Percentiles rank a stretch among this genome's conserved stretches.
Evolutionary conservation across 2,888 invertebrate species (phyloP).

Genomic region (Trichacis sp.): DNA sequence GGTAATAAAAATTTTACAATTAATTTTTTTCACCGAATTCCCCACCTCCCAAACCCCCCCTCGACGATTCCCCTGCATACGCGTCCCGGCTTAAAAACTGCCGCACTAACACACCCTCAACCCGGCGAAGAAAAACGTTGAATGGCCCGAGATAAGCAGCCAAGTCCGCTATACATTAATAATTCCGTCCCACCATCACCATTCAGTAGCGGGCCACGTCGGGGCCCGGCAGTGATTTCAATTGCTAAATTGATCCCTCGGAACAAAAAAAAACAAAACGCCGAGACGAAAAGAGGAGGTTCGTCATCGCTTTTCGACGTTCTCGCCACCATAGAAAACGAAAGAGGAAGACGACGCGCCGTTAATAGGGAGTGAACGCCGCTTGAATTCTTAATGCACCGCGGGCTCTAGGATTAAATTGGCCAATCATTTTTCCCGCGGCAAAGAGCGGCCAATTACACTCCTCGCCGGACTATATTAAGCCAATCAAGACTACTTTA

Average conservation of each 20-base stretch:
- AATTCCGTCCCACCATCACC: constrained; percentile 33
- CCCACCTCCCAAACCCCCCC: no score
- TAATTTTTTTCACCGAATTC: no score
- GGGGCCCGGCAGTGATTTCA: constrained; percentile 62
- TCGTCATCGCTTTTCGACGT: constrained; percentile 21
- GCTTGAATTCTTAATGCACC: constrained; percentile 68
- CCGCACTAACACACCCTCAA: no score
- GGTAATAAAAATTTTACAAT: no score
- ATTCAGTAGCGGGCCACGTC: constrained; percentile 37
- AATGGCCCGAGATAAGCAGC: constrained; percentile 34
- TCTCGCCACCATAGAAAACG: constrained; percentile 29
- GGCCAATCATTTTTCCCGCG: constrained; percentile 69
- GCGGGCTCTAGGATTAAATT: constrained; percentile 67
- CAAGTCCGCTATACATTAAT: constrained; percentile 23
- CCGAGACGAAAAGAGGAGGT: constrained; percentile 34
- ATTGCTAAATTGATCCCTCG: constrained; percentile 65
- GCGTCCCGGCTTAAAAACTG: not conserved
- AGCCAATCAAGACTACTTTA: constrained; percentile 76
- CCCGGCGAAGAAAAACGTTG: constrained; percentile 28
- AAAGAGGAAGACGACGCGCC: constrained; percentile 29
- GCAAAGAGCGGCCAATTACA: constrained; percentile 74
- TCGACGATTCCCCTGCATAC: not conserved
- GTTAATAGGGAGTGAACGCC: constrained; percentile 68
- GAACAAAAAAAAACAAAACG: constrained; percentile 32
- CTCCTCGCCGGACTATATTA: constrained; percentile 75